Evolutionary conservation across 2,113 vertebrate species (phyloP).

Genomic region (Hippoglossus stenolepis): DNA sequence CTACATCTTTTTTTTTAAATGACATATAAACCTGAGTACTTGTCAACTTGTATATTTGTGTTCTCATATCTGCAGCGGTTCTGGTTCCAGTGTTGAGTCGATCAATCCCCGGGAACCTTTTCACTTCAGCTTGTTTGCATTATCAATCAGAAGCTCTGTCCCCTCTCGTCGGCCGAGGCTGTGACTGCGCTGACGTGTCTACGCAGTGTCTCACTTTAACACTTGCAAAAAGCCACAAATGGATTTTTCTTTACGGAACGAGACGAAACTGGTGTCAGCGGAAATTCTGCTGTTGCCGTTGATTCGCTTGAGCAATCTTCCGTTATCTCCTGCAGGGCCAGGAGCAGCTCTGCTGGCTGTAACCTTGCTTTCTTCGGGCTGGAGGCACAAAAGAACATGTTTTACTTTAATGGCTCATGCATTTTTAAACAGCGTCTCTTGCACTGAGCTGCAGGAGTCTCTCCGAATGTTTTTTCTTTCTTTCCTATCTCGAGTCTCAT

Average conservation of each 20-base stretch:
- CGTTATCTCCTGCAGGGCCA: conserved; percentile 42
- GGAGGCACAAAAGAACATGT: conserved; percentile 47
- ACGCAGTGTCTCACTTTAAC: conserved; percentile 24
- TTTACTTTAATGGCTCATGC: conserved; percentile 67
- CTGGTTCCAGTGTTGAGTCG: not conserved
- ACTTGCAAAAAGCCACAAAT: conserved; percentile 33
- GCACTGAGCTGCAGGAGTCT: conserved; percentile 21
- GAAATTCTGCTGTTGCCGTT: conserved; percentile 50
- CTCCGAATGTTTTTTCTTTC: conserved; percentile 13
- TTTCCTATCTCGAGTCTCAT: conserved; percentile 22
- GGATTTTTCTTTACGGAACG: conserved; percentile 50
- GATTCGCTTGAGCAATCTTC: conserved; percentile 49
- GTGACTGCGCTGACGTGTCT: conserved; percentile 10
- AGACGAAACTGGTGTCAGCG: conserved; percentile 65
- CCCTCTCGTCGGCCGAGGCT: conserved; percentile 1
- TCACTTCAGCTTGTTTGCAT: not conserved
- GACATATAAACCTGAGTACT: not conserved
- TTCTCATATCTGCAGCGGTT: not conserved
- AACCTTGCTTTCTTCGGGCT: conserved; percentile 33
- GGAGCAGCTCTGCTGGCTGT: conserved; percentile 5
- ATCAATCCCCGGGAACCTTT: conserved; percentile 1
- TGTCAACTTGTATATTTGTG: not conserved
- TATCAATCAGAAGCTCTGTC: conserved; percentile 9
- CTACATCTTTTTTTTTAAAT: too few species aligned
- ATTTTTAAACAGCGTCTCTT: conserved; percentile 65